Evolutionary conservation across 1,140 invertebrate species (phyloP).

Genomic region (Manduca sexta): DNA sequence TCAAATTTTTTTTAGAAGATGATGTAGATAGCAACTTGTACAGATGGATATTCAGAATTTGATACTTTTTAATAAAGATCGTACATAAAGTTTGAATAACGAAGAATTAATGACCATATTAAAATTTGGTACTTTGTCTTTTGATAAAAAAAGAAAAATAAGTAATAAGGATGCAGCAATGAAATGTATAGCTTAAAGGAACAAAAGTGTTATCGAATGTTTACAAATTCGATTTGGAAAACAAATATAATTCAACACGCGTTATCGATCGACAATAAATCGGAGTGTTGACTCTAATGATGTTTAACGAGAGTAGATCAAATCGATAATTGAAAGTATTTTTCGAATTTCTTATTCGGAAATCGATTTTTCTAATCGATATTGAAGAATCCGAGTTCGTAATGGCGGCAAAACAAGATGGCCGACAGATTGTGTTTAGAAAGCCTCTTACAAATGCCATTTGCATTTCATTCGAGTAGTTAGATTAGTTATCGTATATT

Average conservation of each 20-base stretch:
- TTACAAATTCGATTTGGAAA: conserved; percentile 7
- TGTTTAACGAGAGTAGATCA: conserved; percentile 51
- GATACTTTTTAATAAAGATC: no score
- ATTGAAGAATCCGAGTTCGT: conserved; percentile 36
- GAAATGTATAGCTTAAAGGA: no score
- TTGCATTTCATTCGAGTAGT: conserved; percentile 23
- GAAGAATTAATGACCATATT: no score
- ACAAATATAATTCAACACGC: conserved; percentile 40
- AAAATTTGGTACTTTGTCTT: no score
- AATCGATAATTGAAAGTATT: conserved; percentile 32
- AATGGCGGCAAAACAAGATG: conserved; percentile 14
- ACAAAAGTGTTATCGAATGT: conserved; percentile 4
- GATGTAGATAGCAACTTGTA: no score
- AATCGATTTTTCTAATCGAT: conserved; percentile 47
- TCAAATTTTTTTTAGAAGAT: no score
- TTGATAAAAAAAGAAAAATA: no score
- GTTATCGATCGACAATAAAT: conserved; percentile 53
- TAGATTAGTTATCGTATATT: conserved; percentile 19
- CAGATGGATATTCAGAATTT: no score
- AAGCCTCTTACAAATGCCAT: conserved; percentile 19
- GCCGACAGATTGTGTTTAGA: conserved; percentile 27
- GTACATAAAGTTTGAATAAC: no score
- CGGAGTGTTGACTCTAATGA: conserved; percentile 42
- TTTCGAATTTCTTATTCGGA: conserved; percentile 28
- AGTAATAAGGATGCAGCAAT: no score